Percentiles rank a stretch among this genome's conserved stretches.
These are phyloP conservation scores for Xyrichtys novacula DNA, from an alignment of 2,797 vertebrate genomes.

Conservation along the genomic window DNA sequence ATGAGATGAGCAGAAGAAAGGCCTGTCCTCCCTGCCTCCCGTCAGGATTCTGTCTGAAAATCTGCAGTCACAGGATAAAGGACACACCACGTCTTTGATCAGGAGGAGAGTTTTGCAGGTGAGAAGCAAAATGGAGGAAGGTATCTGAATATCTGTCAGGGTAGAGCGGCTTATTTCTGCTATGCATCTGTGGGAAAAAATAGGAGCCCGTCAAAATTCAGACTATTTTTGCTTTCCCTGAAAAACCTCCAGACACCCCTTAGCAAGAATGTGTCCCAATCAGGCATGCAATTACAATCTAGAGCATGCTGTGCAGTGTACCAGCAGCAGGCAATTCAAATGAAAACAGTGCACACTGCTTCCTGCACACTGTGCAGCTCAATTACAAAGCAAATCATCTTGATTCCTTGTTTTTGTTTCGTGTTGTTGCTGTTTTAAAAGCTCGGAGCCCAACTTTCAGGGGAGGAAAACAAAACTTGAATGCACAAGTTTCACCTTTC, in stretches of 20 bases:
- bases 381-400: conserved; percentile 65
- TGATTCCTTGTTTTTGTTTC: conserved; percentile 23
- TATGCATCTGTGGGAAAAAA: conserved; percentile 31
- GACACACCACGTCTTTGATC: conserved; percentile 77
- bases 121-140: conserved; percentile 68
- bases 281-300: conserved; percentile 76
- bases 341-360: conserved; percentile 54
- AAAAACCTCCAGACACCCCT: conserved; percentile 39
- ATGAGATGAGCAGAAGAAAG: conserved; percentile 65
- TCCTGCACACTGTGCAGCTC: conserved; percentile 59
- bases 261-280: conserved; percentile 65
- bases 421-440: conserved; percentile 15
- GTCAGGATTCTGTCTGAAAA: conserved; percentile 71
- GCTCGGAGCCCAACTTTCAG: conserved; percentile 26
- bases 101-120: conserved; percentile 70
- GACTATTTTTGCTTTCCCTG: conserved; percentile 48
- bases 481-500: conserved; percentile 50
- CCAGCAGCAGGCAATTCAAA: conserved; percentile 60
- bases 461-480: conserved; percentile 30
- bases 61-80: conserved; percentile 72
- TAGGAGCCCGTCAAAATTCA: conserved; percentile 37
- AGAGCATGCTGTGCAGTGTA: conserved; percentile 59
- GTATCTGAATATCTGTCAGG: conserved; percentile 73
- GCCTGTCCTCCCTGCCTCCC: conserved; percentile 58
- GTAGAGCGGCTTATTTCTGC: conserved; percentile 56